Percentiles rank a stretch among this genome's conserved stretches.
Evolutionary conservation across 2,113 vertebrate species (phyloP).

Genomic region (Hyla sarda): DNA sequence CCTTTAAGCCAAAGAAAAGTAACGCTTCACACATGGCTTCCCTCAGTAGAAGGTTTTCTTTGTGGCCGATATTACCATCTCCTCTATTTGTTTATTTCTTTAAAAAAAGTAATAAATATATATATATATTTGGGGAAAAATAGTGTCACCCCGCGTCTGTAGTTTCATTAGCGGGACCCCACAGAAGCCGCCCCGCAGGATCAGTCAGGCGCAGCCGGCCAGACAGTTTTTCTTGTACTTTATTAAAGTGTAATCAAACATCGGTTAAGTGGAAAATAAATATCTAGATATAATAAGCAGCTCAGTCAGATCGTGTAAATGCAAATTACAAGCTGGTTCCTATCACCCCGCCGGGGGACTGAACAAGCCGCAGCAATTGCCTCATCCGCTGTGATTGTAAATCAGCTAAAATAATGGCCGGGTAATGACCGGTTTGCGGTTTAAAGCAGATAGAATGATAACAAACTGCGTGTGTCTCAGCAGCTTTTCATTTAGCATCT

Average conservation of each 20-base stretch:
- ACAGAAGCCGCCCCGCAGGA: constrained; percentile 84
- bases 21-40: neutral
- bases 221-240: constrained; percentile 87
- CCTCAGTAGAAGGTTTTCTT: constrained; percentile 14
- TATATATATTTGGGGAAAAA: constrained; percentile 69
- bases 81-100: constrained; percentile 75
- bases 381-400: constrained; percentile 89
- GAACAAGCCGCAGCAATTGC: constrained; percentile 87
- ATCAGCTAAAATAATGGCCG: constrained; percentile 97
- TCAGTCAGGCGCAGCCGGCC: constrained; percentile 86
- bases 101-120: constrained; percentile 70
- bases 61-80: constrained; percentile 70
- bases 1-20: too few species aligned
- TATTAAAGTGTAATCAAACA: constrained; percentile 98
- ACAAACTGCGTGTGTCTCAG: constrained; percentile 88
- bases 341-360: constrained; percentile 89
- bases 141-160: constrained; percentile 78
- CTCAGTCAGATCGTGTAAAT: constrained; percentile 98
- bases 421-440: constrained; percentile 98
- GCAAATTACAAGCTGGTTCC: constrained; percentile 97
- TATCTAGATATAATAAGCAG: constrained; percentile 98
- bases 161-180: constrained; percentile 89
- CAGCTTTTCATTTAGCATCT: constrained; percentile 97
- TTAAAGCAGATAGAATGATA: constrained; percentile 98
- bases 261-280: constrained; percentile 98